Percentiles rank a stretch among this genome's conserved stretches.
These are phyloP conservation scores for Chanos chanos DNA, from an alignment of 2,797 vertebrate genomes.

Conservation along the genomic window DNA sequence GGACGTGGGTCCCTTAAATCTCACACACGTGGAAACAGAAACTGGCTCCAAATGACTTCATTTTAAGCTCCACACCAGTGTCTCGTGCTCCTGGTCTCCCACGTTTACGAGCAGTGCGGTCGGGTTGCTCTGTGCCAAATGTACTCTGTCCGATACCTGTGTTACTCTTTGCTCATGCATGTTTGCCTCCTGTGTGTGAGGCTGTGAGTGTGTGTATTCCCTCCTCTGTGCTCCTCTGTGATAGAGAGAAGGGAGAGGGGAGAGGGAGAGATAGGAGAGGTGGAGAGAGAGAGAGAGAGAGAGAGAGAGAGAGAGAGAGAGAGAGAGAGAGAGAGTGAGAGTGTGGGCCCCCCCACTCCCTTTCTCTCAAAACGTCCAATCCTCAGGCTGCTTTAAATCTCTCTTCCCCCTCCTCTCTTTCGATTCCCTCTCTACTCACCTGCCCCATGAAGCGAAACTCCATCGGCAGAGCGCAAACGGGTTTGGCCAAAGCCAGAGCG, in stretches of 20 bases:
- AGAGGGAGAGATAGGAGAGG: slow-evolving; percentile 38
- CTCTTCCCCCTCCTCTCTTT: slow-evolving; percentile 39
- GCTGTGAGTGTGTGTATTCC: slow-evolving; percentile 39
- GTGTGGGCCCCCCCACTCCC: slow-evolving; percentile 45
- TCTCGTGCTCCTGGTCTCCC: slow-evolving; percentile 12
- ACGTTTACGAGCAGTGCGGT: slow-evolving; percentile 8
- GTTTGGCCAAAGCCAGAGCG: slow-evolving; percentile 25
- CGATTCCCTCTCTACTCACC: slow-evolving; percentile 42
- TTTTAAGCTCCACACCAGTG: slow-evolving; percentile 23
- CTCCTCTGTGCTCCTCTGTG: slow-evolving; percentile 32
- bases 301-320: slow-evolving; percentile 9
- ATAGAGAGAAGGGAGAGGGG: slow-evolving; percentile 46
- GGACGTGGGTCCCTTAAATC: slow-evolving; percentile 59
- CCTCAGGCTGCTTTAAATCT: slow-evolving; percentile 50
- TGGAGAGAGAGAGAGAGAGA: slow-evolving; percentile 6
- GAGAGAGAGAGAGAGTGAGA: background rate
- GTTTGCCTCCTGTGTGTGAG: slow-evolving; percentile 21
- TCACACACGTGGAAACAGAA: slow-evolving; percentile 45
- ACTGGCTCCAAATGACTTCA: slow-evolving; percentile 37
- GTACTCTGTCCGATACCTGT: no score
- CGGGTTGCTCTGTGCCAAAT: no score
- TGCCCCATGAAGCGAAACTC: slow-evolving; percentile 53
- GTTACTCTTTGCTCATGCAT: slow-evolving; percentile 22
- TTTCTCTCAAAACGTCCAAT: slow-evolving; percentile 60
- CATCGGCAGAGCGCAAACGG: slow-evolving; percentile 35